Conservation (phyloP, 2,888 invertebrate species). For the Eueremaeus valkanovi region DNA sequence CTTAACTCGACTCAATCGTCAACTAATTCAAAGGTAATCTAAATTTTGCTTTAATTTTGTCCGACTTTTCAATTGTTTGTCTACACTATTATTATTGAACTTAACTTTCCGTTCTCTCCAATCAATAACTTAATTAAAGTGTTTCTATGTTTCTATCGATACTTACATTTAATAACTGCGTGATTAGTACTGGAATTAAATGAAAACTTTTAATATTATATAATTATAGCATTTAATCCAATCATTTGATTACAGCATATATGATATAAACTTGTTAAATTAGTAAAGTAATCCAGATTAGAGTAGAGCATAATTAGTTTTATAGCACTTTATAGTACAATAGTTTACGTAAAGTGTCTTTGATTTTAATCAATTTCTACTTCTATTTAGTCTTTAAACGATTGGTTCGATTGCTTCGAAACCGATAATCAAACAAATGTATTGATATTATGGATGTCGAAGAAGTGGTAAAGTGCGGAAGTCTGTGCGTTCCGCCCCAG, state of each 20-base stretch:
- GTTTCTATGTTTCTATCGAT: background rate
- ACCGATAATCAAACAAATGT: background rate
- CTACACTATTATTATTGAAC: background rate
- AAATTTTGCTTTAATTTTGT: background rate
- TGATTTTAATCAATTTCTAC: background rate
- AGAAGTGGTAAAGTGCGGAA: conserved; percentile 34
- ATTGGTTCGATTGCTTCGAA: background rate
- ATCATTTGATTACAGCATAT: too few relatives aligned
- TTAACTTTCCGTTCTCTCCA: background rate
- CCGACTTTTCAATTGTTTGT: background rate
- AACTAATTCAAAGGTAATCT: background rate
- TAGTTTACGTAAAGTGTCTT: background rate
- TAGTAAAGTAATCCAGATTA: background rate
- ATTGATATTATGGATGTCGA: conserved; percentile 22
- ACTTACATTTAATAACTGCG: background rate
- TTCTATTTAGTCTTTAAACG: background rate
- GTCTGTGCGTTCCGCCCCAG: conserved; percentile 33
- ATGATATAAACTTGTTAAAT: too few relatives aligned
- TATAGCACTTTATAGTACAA: background rate
- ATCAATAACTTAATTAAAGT: too few relatives aligned
- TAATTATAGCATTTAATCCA: background rate
- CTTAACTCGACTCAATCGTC: background rate
- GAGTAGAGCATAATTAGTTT: background rate
- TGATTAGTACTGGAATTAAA: background rate
- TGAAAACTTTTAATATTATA: background rate